These are phyloP conservation scores for Scomberomorus guttatus DNA, from an alignment of 2,797 vertebrate species.

Conservation along the genomic window DNA sequence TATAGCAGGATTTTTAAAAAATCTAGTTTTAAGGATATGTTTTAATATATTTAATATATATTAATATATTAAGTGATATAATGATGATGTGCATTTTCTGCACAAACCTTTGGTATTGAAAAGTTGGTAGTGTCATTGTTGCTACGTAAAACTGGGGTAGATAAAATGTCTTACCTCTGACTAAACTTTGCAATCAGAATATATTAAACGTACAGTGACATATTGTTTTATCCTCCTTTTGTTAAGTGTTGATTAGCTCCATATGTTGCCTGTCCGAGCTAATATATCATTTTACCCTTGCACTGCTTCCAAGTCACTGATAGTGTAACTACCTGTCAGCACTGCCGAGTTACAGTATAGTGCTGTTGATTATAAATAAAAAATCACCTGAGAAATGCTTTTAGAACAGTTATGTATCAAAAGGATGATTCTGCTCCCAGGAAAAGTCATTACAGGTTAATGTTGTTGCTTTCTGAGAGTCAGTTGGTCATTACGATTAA, in stretches of 20 bases:
- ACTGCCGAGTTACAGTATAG: not conserved
- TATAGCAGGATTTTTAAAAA: not conserved
- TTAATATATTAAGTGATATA: too few relatives aligned
- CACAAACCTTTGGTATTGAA: not conserved
- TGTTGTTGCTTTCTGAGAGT: constrained; percentile 1
- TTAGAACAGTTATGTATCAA: not conserved
- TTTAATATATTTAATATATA: too few relatives aligned
- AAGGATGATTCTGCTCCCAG: not conserved
- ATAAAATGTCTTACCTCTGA: too few relatives aligned
- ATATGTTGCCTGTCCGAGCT: constrained; percentile 4
- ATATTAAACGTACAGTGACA: not conserved
- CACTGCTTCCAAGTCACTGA: not conserved
- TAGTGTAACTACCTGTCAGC: too few relatives aligned
- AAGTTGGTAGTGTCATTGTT: not conserved
- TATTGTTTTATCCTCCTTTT: not conserved
- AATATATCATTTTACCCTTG: not conserved
- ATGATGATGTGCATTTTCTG: too few relatives aligned
- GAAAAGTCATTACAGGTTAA: constrained; percentile 6
- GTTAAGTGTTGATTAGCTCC: not conserved
- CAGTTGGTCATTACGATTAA: not conserved
- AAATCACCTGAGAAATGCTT: not conserved
- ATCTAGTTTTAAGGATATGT: too few relatives aligned
- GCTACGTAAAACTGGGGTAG: not conserved
- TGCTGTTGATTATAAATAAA: not conserved
- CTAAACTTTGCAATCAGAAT: not conserved